These are phyloP conservation scores for Coelopa pilipes DNA, from an alignment of 2,888 invertebrate genomes.

Conservation along the genomic window DNA sequence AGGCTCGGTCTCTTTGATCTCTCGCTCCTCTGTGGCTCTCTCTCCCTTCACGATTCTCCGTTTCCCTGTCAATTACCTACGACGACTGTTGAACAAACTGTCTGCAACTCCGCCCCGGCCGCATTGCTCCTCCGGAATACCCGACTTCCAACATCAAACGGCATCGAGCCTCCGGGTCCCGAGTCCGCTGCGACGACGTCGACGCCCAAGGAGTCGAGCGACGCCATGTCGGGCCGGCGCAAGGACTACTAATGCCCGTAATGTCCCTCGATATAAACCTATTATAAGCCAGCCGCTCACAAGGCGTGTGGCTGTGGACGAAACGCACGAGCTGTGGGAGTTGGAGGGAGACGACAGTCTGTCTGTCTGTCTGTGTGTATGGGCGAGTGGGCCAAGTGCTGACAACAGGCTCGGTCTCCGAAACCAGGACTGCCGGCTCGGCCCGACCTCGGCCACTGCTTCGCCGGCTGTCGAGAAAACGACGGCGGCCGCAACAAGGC, in stretches of 20 bases:
- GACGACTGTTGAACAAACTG: too few relatives aligned
- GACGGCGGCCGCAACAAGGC: not conserved
- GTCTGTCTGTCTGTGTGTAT: not conserved
- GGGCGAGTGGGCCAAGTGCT: not conserved
- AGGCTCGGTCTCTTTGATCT: too few relatives aligned
- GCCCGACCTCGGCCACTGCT: not conserved
- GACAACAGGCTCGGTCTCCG: not conserved
- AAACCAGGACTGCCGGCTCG: not conserved
- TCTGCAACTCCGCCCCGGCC: too few relatives aligned
- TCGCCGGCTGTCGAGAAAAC: not conserved
- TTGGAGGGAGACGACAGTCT: not conserved
- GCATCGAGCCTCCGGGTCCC: too few relatives aligned
- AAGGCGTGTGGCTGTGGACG: conserved; percentile 35
- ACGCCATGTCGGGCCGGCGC: not conserved
- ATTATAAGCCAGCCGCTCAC: conserved; percentile 32
- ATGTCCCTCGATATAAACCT: conserved; percentile 40
- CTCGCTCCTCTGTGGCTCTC: too few relatives aligned
- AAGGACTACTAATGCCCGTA: conserved; percentile 36
- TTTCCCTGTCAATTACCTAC: too few relatives aligned
- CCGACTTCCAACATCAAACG: too few relatives aligned
- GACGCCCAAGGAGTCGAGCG: not conserved
- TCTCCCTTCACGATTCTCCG: too few relatives aligned
- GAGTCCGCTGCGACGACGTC: too few relatives aligned
- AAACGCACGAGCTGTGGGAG: too few relatives aligned
- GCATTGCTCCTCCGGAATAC: too few relatives aligned